Base-by-base conservation (phyloP, 2,797 vertebrate genomes). In the Aeoliscus strigatus region DNA sequence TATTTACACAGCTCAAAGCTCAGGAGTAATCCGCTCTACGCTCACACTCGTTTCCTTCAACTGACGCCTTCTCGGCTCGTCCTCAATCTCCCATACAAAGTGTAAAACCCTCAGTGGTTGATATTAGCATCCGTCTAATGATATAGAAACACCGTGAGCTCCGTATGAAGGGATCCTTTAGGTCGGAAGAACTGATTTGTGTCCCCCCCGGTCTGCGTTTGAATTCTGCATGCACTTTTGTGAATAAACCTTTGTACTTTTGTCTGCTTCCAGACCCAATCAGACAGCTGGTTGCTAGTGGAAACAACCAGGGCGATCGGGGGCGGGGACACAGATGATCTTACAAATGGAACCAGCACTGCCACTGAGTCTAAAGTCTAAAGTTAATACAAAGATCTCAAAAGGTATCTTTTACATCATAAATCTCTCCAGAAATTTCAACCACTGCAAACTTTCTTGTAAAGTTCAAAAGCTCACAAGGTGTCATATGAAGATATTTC, bases 381-480 rank as follows among this genome's bases (percentile, higher is more conserved):
- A 88, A 84, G 81, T 66, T 83, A 90, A 88, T 88, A 93, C 88
- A 94, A 96, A 96, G 89, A 86, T 91, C 90, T 91, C 90, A 89
- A 93, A 93, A 93, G 87, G 81, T 85, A 85, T 89, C 87, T 90
- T 91, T 88, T 90, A 91, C 86, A 86, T 90, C 91, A 92, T 88
- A 92, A 91, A 91, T 89, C 91, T 89, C 87, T 90, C 91, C 91
- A 91, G 89, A 87, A 92, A 89, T 90, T 87, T 90, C 84, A 76
- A 82, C 82, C 87, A 68, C 86, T 87, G 93, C 90, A 93, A 92
- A 92, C 91, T 91, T 93, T 91, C 92, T 92, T 91, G 90, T 91
- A 94, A 94, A 92, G 92, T 94, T 93, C 88, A 94, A 96, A 97
- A 96, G 94, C 92, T 95, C 93, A 93, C 92, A 91, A 94, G 92